A percentile compares a stretch with the other conserved stretches of the same genome.
Evolutionary conservation across 2,888 invertebrate genomes (phyloP).

Genomic region (Xestia sexstrigata): DNA sequence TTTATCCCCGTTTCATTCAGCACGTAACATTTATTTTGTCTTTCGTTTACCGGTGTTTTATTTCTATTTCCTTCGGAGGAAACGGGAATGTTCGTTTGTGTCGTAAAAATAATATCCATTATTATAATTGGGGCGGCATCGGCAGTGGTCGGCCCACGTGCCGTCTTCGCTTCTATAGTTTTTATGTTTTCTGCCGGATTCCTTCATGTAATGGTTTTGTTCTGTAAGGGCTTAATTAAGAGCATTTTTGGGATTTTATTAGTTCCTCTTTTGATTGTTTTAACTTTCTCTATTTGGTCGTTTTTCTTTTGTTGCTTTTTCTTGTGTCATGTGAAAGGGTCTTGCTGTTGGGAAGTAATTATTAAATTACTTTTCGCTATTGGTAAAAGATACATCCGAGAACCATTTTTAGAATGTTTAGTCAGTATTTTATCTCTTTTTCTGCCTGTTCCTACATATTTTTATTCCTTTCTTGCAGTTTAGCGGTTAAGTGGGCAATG

Average conservation of each 20-base stretch:
- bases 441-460: background rate
- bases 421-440: background rate
- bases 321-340: conserved; percentile 11
- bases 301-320: conserved; percentile 7
- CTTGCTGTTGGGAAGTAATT: background rate
- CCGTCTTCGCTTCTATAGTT: conserved; percentile 73
- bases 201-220: conserved; percentile 57
- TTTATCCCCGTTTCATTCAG: conserved; percentile 59
- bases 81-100: conserved; percentile 76
- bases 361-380: background rate
- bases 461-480: background rate
- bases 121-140: conserved; percentile 83
- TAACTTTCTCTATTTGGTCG: conserved; percentile 33
- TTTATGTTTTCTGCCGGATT: conserved; percentile 73
- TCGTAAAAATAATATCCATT: conserved; percentile 87
- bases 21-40: conserved; percentile 64
- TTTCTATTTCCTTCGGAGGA: conserved; percentile 75
- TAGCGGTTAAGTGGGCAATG: conserved; percentile 2
- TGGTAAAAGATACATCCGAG: background rate
- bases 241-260: conserved; percentile 53
- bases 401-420: background rate
- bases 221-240: conserved; percentile 61
- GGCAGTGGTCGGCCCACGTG: conserved; percentile 71
- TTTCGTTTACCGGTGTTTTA: conserved; percentile 68
- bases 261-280: conserved; percentile 35